A percentile compares a stretch with the other conserved stretches of the same genome.
Evolutionary conservation across 2,888 invertebrate species (phyloP).

Genomic region (Dolichomitus sp.): DNA sequence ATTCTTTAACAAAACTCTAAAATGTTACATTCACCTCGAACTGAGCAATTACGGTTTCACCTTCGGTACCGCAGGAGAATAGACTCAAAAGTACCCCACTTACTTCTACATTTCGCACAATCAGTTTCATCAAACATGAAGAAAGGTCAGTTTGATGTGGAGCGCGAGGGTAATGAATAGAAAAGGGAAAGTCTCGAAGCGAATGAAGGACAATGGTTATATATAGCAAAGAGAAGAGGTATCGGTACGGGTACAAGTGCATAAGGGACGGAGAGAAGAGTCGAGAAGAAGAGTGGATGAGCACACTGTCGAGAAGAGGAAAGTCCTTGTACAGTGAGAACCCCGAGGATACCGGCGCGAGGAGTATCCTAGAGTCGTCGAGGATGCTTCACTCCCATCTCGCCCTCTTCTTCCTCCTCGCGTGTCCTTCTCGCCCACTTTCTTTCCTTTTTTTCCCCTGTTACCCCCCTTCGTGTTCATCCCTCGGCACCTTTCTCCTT

Average conservation of each 20-base stretch:
- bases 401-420: conserved; percentile 76
- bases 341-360: conserved; percentile 82
- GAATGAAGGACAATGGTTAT: conserved; percentile 25
- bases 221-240: conserved; percentile 41
- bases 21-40: not conserved
- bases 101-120: conserved; percentile 2
- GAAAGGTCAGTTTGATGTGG: conserved; percentile 8
- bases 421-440: conserved; percentile 55
- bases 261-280: conserved; percentile 58
- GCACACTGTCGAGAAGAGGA: conserved; percentile 76
- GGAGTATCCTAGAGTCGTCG: conserved; percentile 84
- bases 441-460: conserved; percentile 58
- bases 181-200: conserved; percentile 26
- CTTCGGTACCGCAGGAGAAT: not conserved
- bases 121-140: not conserved
- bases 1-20: not conserved
- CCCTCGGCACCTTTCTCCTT: conserved; percentile 67
- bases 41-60: not conserved
- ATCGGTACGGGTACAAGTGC: conserved; percentile 50
- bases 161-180: conserved; percentile 41
- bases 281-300: conserved; percentile 66
- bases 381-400: conserved; percentile 84
- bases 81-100: not conserved
- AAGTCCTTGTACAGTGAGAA: conserved; percentile 84
- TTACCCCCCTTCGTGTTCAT: conserved; percentile 64